Evolutionary conservation across 2,888 invertebrate genomes (phyloP).

Genomic region (Hanleya hanleyi): DNA sequence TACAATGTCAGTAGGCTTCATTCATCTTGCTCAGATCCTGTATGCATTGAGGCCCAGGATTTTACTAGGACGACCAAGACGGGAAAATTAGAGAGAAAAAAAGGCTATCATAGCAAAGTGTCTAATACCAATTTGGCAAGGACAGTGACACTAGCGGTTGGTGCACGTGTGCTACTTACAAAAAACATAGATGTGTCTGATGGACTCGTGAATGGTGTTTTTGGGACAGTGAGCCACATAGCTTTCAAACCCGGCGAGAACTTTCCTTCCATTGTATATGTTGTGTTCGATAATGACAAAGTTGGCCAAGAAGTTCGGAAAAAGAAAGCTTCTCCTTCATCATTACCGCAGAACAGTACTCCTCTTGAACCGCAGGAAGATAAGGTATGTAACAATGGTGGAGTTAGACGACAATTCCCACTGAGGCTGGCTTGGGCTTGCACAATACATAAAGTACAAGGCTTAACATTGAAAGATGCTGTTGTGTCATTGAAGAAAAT

Average conservation of each 20-base stretch:
- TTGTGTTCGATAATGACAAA: slow-evolving; percentile 23
- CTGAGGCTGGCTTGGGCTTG: too few relatives aligned
- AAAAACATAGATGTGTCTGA: too few relatives aligned
- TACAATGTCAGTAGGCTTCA: slow-evolving; percentile 17
- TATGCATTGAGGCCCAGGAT: slow-evolving; percentile 22
- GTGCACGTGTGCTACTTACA: slow-evolving; percentile 21
- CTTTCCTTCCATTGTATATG: slow-evolving; percentile 8
- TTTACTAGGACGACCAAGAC: slow-evolving; percentile 18
- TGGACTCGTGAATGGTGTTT: slow-evolving; percentile 25
- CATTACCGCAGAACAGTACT: too few relatives aligned
- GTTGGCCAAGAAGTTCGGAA: too few relatives aligned
- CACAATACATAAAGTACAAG: too few relatives aligned
- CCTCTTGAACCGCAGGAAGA: too few relatives aligned
- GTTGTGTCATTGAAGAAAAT: too few relatives aligned
- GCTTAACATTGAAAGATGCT: too few relatives aligned
- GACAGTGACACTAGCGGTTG: slow-evolving; percentile 2
- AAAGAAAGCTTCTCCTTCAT: too few relatives aligned
- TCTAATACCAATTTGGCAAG: not conserved
- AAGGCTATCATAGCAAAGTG: not conserved
- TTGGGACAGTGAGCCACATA: slow-evolving; percentile 18
- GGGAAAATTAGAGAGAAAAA: slow-evolving; percentile 15
- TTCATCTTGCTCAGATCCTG: not conserved
- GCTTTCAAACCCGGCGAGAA: not conserved
- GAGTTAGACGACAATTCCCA: too few relatives aligned
- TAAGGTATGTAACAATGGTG: too few relatives aligned